Evolutionary conservation across 2,113 vertebrate species (phyloP).

Genomic region (Atherinomorus stipes): DNA sequence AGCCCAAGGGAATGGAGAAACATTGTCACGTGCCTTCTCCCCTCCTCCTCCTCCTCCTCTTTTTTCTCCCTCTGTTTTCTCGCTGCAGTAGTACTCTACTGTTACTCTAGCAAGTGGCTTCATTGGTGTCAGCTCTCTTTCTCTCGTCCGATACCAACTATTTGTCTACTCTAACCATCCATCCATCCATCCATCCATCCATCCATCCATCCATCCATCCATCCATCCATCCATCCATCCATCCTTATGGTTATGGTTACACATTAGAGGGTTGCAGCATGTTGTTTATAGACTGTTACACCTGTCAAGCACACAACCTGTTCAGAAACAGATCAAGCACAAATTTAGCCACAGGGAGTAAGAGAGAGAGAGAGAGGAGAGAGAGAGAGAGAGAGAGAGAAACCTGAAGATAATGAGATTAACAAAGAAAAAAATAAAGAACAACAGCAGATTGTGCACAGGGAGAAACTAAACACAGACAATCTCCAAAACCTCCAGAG

Average conservation of each 20-base stretch:
- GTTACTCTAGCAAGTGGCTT: conserved; percentile 40
- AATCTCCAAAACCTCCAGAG: too few relatives aligned
- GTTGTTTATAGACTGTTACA: neutral
- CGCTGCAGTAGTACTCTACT: conserved; percentile 58
- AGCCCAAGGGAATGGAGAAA: conserved; percentile 65
- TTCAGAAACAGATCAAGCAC: too few relatives aligned
- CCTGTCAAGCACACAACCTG: too few relatives aligned
- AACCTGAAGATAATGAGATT: too few relatives aligned
- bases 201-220: conserved; percentile 12
- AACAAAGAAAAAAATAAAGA: too few relatives aligned
- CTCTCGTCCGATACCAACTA: conserved; percentile 2
- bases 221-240: neutral
- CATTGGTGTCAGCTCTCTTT: conserved; percentile 16
- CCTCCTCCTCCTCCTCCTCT: conserved; percentile 44
- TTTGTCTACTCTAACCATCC: conserved; percentile 1
- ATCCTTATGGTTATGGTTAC: neutral
- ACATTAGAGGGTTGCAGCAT: neutral
- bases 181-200: conserved; percentile 10
- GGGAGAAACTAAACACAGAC: too few relatives aligned
- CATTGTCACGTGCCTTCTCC: conserved; percentile 62
- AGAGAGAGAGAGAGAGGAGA: too few relatives aligned
- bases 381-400: too few relatives aligned
- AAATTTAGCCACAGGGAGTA: too few relatives aligned
- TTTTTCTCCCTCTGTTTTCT: conserved; percentile 46
- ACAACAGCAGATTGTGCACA: too few relatives aligned